Percentiles rank a stretch among this genome's conserved stretches.
Evolutionary conservation across 2,888 invertebrate genomes (phyloP).

Genomic region (Falcaria lacertinaria): DNA sequence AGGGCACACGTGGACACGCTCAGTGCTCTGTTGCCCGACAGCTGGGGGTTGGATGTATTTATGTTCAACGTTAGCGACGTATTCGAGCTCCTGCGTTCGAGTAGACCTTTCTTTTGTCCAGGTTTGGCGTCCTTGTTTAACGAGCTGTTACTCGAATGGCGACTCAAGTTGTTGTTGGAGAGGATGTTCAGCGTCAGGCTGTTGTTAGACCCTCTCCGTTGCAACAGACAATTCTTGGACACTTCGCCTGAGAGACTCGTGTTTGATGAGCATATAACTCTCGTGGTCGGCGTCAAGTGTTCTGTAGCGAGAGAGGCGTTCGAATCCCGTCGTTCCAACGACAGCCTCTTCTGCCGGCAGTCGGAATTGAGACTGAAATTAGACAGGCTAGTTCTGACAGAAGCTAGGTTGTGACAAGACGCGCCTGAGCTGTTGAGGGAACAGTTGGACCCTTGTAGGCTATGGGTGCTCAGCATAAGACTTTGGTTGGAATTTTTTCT

Average conservation of each 20-base stretch:
- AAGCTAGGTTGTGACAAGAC: slow-evolving; percentile 63
- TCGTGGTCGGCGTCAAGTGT: slow-evolving; percentile 56
- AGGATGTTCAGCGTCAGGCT: slow-evolving; percentile 90
- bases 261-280: slow-evolving; percentile 74
- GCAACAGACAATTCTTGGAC: slow-evolving; percentile 83
- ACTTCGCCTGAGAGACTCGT: slow-evolving; percentile 58
- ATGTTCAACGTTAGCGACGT: slow-evolving; percentile 92
- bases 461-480: slow-evolving; percentile 77
- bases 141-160: slow-evolving; percentile 80
- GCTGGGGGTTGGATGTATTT: slow-evolving; percentile 65
- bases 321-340: slow-evolving; percentile 91
- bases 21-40: slow-evolving; percentile 66
- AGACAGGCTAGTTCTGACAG: slow-evolving; percentile 67
- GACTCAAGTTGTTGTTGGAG: slow-evolving; percentile 66
- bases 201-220: slow-evolving; percentile 91
- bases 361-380: slow-evolving; percentile 70
- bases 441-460: slow-evolving; percentile 77
- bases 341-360: slow-evolving; percentile 79
- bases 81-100: slow-evolving; percentile 93
- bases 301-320: slow-evolving; percentile 87
- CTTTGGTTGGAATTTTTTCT: slow-evolving; percentile 82
- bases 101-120: slow-evolving; percentile 82
- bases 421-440: slow-evolving; percentile 66
- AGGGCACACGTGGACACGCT: slow-evolving; percentile 74
- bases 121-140: slow-evolving; percentile 66